Percentiles rank a stretch among this genome's conserved stretches.
Conservation (phyloP, 2,888 invertebrate species). For the Drepana falcataria region DNA sequence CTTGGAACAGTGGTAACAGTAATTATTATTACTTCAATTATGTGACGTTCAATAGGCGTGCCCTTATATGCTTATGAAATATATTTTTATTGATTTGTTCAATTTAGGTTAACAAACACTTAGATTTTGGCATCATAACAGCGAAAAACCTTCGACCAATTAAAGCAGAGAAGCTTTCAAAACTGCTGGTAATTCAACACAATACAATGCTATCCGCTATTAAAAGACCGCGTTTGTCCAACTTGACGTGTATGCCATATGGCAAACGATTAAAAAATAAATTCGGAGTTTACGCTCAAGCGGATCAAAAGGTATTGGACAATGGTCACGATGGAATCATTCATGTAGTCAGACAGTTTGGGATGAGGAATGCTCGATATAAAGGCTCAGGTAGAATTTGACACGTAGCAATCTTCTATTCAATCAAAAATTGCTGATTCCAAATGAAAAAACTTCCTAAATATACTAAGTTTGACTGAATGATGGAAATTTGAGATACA, state of each 20-base stretch:
- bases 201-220: conserved; percentile 42
- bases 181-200: conserved; percentile 48
- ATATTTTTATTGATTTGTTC: too few species aligned
- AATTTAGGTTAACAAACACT: too few species aligned
- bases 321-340: conserved; percentile 69
- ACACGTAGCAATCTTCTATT: conserved; percentile 60
- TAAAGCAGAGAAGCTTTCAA: conserved; percentile 32
- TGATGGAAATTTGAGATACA: background rate
- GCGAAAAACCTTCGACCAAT: conserved; percentile 14
- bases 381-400: conserved; percentile 66
- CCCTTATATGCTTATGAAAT: too few species aligned
- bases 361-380: conserved; percentile 53
- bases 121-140: too few species aligned
- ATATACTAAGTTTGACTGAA: background rate
- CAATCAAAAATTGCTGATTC: conserved; percentile 34
- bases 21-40: too few species aligned
- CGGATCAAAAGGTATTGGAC: conserved; percentile 74
- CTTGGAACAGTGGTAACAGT: too few species aligned
- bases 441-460: background rate
- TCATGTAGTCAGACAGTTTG: conserved; percentile 44
- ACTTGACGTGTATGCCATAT: conserved; percentile 52
- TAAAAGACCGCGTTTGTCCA: conserved; percentile 44
- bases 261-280: conserved; percentile 42
- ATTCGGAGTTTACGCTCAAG: conserved; percentile 41
- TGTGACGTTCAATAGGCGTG: too few species aligned